These are phyloP conservation scores for Beris morrisii DNA, from an alignment of 2,888 invertebrate species.

Conservation along the genomic window DNA sequence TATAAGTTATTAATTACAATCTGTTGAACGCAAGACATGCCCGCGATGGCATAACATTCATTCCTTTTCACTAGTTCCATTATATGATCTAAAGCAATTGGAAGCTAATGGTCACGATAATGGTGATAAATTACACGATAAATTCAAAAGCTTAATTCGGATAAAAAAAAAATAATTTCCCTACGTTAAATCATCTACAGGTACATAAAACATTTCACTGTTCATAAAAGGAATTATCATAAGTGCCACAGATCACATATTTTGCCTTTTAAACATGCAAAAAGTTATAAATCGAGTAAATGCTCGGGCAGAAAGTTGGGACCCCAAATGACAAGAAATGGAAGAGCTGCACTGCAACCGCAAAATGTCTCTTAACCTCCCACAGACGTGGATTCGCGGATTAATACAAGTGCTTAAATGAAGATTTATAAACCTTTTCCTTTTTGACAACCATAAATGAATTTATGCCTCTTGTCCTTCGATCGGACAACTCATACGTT, in stretches of 20 bases:
- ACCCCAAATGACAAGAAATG: background rate
- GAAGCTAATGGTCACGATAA: too few species aligned
- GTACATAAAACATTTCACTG: conserved; percentile 19
- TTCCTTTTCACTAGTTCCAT: too few species aligned
- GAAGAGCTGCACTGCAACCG: background rate
- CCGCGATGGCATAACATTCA: too few species aligned
- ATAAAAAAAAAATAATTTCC: too few species aligned
- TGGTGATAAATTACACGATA: too few species aligned
- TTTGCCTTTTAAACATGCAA: conserved; percentile 17
- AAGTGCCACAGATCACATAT: conserved; percentile 29
- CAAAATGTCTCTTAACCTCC: conserved; percentile 34
- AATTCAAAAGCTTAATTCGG: too few species aligned
- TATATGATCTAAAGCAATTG: too few species aligned
- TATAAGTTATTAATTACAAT: too few species aligned
- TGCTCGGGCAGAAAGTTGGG: background rate
- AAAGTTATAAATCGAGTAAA: background rate
- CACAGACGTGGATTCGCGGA: conserved; percentile 34
- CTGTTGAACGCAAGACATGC: too few species aligned
- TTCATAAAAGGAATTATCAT: conserved; percentile 9
- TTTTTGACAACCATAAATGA: conserved; percentile 40
- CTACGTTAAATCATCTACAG: background rate
- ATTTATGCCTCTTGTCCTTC: conserved; percentile 38
- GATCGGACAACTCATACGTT: conserved; percentile 38
- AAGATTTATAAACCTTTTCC: conserved; percentile 40
- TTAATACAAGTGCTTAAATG: conserved; percentile 41